Evolutionary conservation across 2,113 vertebrate species (phyloP), one percentile per base, ranked within the genome.

Genomic region (Meleagris gallopavo): DNA sequence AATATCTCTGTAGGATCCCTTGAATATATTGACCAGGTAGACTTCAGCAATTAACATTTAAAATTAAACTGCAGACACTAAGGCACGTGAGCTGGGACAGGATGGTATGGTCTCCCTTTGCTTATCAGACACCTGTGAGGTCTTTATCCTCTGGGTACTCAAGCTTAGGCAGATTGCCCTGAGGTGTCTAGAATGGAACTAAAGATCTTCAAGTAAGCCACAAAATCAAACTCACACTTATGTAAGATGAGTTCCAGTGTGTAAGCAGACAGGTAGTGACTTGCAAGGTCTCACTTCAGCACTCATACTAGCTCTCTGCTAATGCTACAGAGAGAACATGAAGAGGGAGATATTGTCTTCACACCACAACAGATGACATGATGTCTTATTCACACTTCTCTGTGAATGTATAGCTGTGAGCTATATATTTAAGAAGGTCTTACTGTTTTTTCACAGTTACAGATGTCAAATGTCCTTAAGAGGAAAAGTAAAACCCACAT

Each of bases 401-500:
- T n/a, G n/a, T n/a, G n/a, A n/a, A n/a, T n/a, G n/a, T n/a, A n/a
- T n/a, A n/a, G 58, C n/a, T 34, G 25, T 32, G 32, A 60, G 13
- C 9, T 38, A 50, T 20, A 5, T 20, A 1, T 0, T 2, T 38
- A 17, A 18, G 40, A n/a, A 48, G 38, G 30, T 4, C 46, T 86
- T 88, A 70, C 13, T 32, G 41, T 48, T 65, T 40, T 71, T 66
- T 80, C 11, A 8, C 50, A 66, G 38, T 79, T 89, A 91, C 34
- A 66, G 89, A 61, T 38, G 57, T 52, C 46, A 69, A 73, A 58
- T 55, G 14, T 6, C 54, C 46, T 81, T 61, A 54, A 93, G 9
- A 86, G 57, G 46, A 89, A 84, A 81, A 93, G 21, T 50, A 41
- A 93, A 96, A 88, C 78, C 91, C 97, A 98, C 97, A 97, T 97